Evolutionary conservation across 2,797 vertebrate genomes (phyloP).

Genomic region (Prionace glauca): DNA sequence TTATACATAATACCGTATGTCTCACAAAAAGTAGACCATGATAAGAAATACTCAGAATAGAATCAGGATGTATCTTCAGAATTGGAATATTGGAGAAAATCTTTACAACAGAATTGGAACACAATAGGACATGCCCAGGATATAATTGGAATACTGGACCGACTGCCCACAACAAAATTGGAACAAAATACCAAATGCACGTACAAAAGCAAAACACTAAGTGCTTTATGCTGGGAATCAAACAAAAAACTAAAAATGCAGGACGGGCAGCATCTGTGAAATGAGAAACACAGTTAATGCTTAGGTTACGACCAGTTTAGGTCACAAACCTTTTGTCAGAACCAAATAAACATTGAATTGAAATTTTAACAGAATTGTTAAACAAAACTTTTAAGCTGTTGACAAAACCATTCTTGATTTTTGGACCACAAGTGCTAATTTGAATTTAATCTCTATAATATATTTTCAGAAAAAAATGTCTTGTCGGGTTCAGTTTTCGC

Average conservation of each 20-base stretch:
- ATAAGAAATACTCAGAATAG: background rate
- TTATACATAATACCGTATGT: background rate
- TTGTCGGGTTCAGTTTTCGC: background rate
- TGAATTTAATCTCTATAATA: background rate
- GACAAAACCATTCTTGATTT: background rate
- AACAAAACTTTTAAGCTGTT: no score
- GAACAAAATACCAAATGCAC: background rate
- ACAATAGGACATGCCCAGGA: background rate
- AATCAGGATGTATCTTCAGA: background rate
- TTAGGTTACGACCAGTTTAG: background rate
- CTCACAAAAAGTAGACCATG: background rate
- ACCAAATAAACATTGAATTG: background rate
- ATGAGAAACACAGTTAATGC: background rate
- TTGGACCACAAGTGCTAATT: background rate
- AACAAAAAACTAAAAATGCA: background rate
- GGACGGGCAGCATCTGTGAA: background rate
- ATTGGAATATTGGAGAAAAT: background rate
- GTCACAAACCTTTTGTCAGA: background rate
- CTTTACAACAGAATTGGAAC: background rate
- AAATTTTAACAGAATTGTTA: background rate
- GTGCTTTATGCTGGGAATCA: background rate
- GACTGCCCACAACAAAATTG: background rate
- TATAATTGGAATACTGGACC: background rate
- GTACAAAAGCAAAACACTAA: background rate
- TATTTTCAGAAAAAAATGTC: background rate